phyloP scores from a whole-genome alignment of 64 coral and sea anemone genomes.

The Stichodactyla mertensii region DNA sequence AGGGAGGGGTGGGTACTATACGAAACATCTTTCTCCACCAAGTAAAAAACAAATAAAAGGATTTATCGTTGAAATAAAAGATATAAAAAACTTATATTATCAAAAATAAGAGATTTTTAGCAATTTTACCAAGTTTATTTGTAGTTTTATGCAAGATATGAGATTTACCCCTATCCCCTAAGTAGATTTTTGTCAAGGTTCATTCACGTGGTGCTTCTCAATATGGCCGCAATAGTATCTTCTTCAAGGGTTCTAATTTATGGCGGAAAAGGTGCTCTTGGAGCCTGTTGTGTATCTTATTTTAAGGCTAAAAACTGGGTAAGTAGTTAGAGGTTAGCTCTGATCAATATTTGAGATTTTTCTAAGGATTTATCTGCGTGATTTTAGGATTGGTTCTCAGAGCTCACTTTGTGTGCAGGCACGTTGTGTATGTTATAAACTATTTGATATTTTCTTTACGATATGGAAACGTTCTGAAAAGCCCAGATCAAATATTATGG shows the following conservation, averaged over 20 bases:
- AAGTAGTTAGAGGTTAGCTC: slow-evolving; percentile 5
- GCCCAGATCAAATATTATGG: background rate
- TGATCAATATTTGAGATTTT: background rate
- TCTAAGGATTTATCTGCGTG: background rate
- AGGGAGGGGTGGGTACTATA: slow-evolving; percentile 1
- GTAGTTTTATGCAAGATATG: background rate
- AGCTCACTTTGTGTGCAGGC: background rate
- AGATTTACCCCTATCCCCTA: background rate
- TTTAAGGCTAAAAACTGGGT: slow-evolving; percentile 96
- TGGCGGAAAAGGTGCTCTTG: slow-evolving; percentile 97
- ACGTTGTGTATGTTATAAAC: background rate
- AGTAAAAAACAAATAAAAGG: background rate
- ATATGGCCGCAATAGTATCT: slow-evolving; percentile 53
- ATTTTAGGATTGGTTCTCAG: background rate
- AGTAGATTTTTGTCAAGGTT: background rate
- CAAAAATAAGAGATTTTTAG: background rate
- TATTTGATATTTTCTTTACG: background rate
- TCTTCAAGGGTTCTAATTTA: slow-evolving; percentile 79
- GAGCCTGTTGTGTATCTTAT: slow-evolving; percentile 79
- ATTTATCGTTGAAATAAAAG: background rate
- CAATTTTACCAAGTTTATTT: background rate
- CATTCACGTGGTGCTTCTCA: slow-evolving; percentile 46
- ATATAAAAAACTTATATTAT: background rate
- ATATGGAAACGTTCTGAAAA: background rate
- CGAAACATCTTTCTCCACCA: background rate